Evolutionary conservation across 2,888 invertebrate species (phyloP).

Genomic region (Lymantria dispar): DNA sequence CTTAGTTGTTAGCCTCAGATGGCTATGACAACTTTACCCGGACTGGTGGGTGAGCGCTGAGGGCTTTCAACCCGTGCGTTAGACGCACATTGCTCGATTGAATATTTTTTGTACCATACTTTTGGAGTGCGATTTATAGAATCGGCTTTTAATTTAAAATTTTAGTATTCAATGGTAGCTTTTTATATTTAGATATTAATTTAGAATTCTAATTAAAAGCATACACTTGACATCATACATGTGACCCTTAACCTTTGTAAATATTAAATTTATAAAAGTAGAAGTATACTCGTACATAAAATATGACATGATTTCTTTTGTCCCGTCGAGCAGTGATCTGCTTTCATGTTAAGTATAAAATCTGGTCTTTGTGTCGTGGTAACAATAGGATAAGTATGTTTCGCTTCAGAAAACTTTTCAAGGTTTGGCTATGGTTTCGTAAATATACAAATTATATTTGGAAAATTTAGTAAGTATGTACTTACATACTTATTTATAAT

Average conservation of each 20-base stretch:
- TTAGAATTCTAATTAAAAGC: conserved; percentile 25
- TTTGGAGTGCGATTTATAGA: too few relatives aligned
- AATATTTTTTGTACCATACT: too few relatives aligned
- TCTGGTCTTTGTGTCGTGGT: background rate
- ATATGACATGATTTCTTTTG: conserved; percentile 33
- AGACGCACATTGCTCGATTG: too few relatives aligned
- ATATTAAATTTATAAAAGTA: conserved; percentile 24
- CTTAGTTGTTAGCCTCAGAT: too few relatives aligned
- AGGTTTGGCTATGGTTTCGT: background rate
- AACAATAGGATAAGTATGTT: background rate
- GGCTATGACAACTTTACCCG: too few relatives aligned
- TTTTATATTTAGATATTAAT: background rate
- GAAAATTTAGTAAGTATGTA: background rate
- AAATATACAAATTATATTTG: background rate
- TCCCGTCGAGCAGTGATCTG: conserved; percentile 10
- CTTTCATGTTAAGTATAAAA: background rate
- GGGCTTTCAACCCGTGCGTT: too few relatives aligned
- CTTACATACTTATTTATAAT: background rate
- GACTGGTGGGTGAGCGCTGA: too few relatives aligned
- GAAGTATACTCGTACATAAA: conserved; percentile 3
- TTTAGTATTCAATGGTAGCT: too few relatives aligned
- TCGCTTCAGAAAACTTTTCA: background rate
- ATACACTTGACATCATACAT: conserved; percentile 38
- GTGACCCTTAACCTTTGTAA: conserved; percentile 36
- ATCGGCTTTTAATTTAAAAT: too few relatives aligned